phyloP scores from a whole-genome alignment of 2,888 invertebrate genomes.

The Drosophila acutilabella region DNA sequence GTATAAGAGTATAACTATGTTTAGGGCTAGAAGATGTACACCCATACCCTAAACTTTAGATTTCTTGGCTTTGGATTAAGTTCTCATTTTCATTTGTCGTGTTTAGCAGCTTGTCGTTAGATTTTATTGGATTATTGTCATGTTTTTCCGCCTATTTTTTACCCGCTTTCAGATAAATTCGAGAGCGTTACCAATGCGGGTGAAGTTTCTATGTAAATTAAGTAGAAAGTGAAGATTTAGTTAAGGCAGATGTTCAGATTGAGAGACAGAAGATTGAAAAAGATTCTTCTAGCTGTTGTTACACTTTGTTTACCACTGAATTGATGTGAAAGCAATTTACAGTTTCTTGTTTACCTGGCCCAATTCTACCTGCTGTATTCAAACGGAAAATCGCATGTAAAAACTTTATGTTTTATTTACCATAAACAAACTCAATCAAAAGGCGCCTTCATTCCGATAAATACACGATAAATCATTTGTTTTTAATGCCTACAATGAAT shows the following conservation, averaged over 20 bases:
- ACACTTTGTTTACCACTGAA: constrained; percentile 39
- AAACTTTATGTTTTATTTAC: constrained; percentile 34
- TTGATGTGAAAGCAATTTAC: constrained; percentile 32
- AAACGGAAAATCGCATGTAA: constrained; percentile 18
- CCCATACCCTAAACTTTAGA: not conserved
- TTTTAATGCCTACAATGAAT: constrained; percentile 19
- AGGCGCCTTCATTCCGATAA: constrained; percentile 38
- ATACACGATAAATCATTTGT: constrained; percentile 34
- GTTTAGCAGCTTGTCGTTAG: constrained; percentile 14
- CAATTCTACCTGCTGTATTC: constrained; percentile 40
- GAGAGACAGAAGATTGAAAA: not conserved
- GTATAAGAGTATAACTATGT: not conserved
- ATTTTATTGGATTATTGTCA: constrained; percentile 32
- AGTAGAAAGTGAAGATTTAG: constrained; percentile 30
- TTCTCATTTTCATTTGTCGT: constrained; percentile 6
- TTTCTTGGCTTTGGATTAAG: not conserved
- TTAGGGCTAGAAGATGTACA: not conserved
- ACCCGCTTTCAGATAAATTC: not conserved
- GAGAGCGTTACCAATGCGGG: constrained; percentile 31
- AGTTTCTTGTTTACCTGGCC: constrained; percentile 29
- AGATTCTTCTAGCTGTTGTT: constrained; percentile 2
- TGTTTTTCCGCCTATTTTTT: not conserved
- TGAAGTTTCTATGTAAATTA: constrained; percentile 23
- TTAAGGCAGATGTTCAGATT: constrained; percentile 4
- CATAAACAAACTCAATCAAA: constrained; percentile 40